A percentile compares a stretch with the other conserved stretches of the same genome.
Evolutionary conservation across 2,888 invertebrate species (phyloP).

Genomic region (Spialia ferax): DNA sequence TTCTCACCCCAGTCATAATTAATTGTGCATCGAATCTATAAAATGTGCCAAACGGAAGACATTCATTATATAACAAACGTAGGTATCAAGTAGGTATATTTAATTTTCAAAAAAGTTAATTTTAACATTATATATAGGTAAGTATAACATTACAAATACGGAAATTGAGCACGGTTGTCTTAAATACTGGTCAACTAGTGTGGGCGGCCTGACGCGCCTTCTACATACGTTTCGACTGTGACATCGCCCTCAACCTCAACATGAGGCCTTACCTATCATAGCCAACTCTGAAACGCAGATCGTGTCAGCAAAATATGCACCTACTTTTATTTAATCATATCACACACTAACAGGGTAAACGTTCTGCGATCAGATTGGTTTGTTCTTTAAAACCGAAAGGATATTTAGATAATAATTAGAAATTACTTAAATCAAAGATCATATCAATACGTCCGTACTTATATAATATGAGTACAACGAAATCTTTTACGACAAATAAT

Average conservation of each 20-base stretch:
- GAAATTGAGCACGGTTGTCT: slow-evolving; percentile 84
- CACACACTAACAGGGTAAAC: neutral
- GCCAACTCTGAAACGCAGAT: slow-evolving; percentile 2
- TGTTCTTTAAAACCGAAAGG: neutral
- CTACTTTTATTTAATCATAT: neutral
- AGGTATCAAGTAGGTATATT: slow-evolving; percentile 80
- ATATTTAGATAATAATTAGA: neutral
- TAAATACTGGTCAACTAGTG: slow-evolving; percentile 66
- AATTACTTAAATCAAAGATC: neutral
- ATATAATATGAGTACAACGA: neutral
- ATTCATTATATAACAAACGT: slow-evolving; percentile 95
- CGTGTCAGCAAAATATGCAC: neutral
- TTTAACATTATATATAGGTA: slow-evolving; percentile 68
- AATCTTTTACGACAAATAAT: neutral
- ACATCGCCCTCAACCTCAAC: slow-evolving; percentile 34
- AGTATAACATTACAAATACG: slow-evolving; percentile 79
- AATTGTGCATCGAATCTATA: slow-evolving; percentile 80
- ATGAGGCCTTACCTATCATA: slow-evolving; percentile 12
- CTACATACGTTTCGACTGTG: slow-evolving; percentile 31
- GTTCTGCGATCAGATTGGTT: neutral
- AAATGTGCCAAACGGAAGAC: slow-evolving; percentile 87
- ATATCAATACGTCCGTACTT: neutral
- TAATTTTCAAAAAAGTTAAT: slow-evolving; percentile 73
- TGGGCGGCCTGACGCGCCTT: slow-evolving; percentile 42
- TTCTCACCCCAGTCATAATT: slow-evolving; percentile 57